Conservation (phyloP, 2,113 vertebrate species). For the Corythoichthys haematopterus region DNA sequence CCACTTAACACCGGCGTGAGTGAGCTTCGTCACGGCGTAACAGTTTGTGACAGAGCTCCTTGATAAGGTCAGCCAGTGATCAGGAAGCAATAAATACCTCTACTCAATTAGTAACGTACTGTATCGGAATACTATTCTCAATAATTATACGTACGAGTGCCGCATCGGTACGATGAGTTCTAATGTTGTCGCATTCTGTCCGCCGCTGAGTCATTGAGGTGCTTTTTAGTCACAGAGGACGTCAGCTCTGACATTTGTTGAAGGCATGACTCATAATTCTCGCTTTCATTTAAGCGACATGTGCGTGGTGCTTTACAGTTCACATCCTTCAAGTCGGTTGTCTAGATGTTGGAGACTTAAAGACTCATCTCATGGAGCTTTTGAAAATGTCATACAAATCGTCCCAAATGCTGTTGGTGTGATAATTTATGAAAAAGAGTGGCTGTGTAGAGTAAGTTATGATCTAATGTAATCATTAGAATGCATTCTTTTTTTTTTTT, state of each 20-base stretch:
- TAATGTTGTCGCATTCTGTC: constrained; percentile 17
- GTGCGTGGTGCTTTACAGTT: constrained; percentile 23
- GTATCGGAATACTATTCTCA: constrained; percentile 8
- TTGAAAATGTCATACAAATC: constrained; percentile 25
- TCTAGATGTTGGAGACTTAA: background rate
- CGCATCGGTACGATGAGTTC: constrained; percentile 26
- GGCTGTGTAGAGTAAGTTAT: no score
- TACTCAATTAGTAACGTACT: constrained; percentile 9
- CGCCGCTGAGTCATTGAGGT: constrained; percentile 50
- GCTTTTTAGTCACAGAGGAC: constrained; percentile 42
- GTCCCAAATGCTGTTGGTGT: constrained; percentile 30
- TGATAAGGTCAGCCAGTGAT: constrained; percentile 46
- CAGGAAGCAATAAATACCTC: constrained; percentile 2
- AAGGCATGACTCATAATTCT: constrained; percentile 56
- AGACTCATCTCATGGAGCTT: background rate
- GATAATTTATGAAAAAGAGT: no score
- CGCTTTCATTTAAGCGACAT: constrained; percentile 34
- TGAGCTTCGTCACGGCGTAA: constrained; percentile 31
- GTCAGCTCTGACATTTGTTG: constrained; percentile 66
- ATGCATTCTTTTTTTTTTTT: no score
- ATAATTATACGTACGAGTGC: constrained; percentile 11
- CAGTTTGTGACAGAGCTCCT: constrained; percentile 55
- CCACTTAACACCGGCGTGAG: constrained; percentile 52
- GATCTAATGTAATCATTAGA: no score
- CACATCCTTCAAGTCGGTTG: background rate